Percentiles rank a stretch among this genome's conserved stretches.
Evolutionary conservation across 2,113 vertebrate species (phyloP).

Genomic region (Myrmecobius fasciatus): DNA sequence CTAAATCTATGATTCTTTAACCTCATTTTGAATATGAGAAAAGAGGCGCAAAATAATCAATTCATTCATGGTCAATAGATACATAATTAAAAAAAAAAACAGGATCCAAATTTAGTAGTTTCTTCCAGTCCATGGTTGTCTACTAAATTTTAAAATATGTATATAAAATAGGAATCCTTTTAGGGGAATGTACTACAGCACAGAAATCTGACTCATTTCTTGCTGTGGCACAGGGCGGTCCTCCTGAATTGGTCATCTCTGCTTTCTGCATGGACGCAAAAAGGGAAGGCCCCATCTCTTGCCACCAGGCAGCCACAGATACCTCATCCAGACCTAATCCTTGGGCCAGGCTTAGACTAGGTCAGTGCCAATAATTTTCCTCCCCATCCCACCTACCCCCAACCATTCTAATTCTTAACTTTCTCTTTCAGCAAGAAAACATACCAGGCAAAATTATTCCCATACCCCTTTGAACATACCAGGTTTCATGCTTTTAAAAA

Average conservation of each 20-base stretch:
- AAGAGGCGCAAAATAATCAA: neutral
- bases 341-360: neutral
- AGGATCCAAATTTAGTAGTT: neutral
- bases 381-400: neutral
- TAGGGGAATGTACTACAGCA: neutral
- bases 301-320: neutral
- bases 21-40: neutral
- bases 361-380: neutral
- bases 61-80: neutral
- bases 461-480: fast-evolving
- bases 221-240: neutral
- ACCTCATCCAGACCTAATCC: neutral
- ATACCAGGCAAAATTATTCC: neutral
- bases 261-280: constrained; percentile 14
- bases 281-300: neutral
- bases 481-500: neutral
- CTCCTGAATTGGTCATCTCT: neutral
- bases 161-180: neutral
- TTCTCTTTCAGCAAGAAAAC: neutral
- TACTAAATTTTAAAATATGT: neutral
- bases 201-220: constrained; percentile 25
- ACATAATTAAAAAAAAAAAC: neutral
- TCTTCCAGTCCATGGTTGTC: neutral
- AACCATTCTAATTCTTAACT: neutral
- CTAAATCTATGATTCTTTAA: neutral